These are phyloP conservation scores for Centropus bengalensis DNA, from an alignment of 2,113 vertebrate genomes.

Conservation along the genomic window DNA sequence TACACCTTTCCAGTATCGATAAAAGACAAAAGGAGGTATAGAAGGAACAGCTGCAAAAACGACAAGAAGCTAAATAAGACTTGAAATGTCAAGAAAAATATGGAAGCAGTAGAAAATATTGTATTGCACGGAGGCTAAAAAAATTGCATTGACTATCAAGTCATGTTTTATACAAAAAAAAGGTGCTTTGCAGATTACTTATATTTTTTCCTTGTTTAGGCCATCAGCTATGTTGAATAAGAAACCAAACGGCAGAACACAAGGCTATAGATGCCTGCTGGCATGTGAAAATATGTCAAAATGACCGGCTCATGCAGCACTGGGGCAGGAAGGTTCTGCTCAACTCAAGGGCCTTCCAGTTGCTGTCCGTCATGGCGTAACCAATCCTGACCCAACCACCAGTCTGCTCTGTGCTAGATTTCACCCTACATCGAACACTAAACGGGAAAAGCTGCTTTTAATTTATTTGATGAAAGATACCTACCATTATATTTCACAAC, in stretches of 20 bases:
- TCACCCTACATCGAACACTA: not conserved
- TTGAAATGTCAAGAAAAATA: not conserved
- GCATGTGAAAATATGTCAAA: not conserved
- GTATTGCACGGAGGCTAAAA: not conserved
- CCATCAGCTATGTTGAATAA: not conserved
- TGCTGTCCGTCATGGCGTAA: not conserved
- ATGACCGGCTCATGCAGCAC: accelerated
- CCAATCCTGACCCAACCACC: not conserved
- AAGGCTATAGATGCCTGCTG: not conserved
- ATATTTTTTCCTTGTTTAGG: not conserved
- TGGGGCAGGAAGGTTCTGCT: not conserved
- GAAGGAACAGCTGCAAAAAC: not conserved
- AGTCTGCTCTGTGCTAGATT: not conserved
- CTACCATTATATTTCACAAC: not conserved
- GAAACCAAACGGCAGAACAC: not conserved
- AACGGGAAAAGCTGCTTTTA: not conserved
- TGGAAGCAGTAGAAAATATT: not conserved
- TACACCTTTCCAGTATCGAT: not conserved
- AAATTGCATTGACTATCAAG: not conserved
- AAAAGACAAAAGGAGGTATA: not conserved
- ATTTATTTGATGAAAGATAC: not conserved
- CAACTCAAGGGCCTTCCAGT: not conserved
- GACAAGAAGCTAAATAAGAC: not conserved
- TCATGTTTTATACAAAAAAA: not conserved
- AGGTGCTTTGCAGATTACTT: not conserved